Conservation (phyloP, 2,888 invertebrate genomes). For the Pristionchus maxplancki region DNA sequence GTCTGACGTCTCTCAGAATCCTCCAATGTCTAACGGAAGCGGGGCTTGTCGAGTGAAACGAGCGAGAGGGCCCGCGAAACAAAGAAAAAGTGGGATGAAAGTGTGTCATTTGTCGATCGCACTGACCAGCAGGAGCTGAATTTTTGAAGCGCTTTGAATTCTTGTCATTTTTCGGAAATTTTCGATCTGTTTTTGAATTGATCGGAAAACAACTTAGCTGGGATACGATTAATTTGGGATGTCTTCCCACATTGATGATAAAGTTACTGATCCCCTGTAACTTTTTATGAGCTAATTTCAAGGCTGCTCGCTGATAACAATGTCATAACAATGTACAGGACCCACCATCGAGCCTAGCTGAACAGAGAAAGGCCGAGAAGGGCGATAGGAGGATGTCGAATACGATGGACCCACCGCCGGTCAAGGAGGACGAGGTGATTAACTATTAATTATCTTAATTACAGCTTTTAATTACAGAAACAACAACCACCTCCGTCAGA, state of each 20-base stretch:
- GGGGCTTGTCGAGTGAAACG: neutral
- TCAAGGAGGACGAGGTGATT: neutral
- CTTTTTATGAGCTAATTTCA: too few relatives aligned
- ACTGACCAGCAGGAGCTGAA: neutral
- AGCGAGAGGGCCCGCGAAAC: neutral
- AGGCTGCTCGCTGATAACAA: too few relatives aligned
- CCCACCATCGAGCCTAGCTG: neutral
- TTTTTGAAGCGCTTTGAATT: too few relatives aligned
- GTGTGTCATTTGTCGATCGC: neutral
- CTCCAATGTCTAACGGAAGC: neutral
- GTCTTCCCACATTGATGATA: too few relatives aligned
- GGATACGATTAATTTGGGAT: too few relatives aligned
- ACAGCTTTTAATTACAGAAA: neutral
- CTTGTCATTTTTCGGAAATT: too few relatives aligned
- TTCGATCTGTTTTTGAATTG: too few relatives aligned
- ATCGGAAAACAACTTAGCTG: too few relatives aligned
- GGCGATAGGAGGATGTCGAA: constrained; percentile 17
- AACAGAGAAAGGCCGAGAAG: neutral
- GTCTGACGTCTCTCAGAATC: neutral
- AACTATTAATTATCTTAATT: neutral
- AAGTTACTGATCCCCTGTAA: too few relatives aligned
- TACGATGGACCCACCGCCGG: neutral
- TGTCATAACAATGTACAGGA: neutral
- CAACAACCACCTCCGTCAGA: neutral
- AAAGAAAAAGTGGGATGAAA: neutral